Conservation (phyloP, 2,113 vertebrate species). For the Indri indri region DNA sequence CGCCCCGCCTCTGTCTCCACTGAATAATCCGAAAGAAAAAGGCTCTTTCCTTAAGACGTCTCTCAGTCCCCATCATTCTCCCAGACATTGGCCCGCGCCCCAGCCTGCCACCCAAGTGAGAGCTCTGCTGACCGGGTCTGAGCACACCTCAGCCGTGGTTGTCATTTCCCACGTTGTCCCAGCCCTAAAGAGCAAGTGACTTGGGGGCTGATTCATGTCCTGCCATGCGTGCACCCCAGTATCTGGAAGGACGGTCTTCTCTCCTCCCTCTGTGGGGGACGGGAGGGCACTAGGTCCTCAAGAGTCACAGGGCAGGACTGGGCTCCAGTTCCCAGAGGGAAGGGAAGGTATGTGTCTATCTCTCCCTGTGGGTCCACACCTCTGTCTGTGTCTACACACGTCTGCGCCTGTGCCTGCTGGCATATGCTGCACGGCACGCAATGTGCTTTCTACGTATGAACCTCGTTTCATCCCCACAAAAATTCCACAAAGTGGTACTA, state of each 20-base stretch:
- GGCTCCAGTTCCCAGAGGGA: not conserved
- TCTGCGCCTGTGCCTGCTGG: not conserved
- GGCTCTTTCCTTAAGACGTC: not conserved
- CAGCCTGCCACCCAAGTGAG: not conserved
- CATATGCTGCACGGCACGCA: not conserved
- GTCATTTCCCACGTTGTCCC: not conserved
- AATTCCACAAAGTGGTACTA: not conserved
- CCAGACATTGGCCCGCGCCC: not conserved
- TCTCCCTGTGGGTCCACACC: not conserved
- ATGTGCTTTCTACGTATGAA: not conserved
- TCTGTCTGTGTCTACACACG: not conserved
- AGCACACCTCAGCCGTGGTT: not conserved
- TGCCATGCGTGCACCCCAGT: rapidly evolving
- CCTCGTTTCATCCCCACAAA: not conserved
- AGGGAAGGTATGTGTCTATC: not conserved
- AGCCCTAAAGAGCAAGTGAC: not conserved
- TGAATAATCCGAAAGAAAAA: not conserved
- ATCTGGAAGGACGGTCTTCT: not conserved
- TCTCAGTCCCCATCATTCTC: not conserved
- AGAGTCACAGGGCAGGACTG: not conserved
- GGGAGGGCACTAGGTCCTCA: too few relatives aligned
- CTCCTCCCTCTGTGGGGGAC: not conserved
- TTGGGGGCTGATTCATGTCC: not conserved
- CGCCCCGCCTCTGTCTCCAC: too few relatives aligned
- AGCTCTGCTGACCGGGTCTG: not conserved